Base-by-base conservation (phyloP, 2,113 vertebrate species). In the Sebastes fasciatus region DNA sequence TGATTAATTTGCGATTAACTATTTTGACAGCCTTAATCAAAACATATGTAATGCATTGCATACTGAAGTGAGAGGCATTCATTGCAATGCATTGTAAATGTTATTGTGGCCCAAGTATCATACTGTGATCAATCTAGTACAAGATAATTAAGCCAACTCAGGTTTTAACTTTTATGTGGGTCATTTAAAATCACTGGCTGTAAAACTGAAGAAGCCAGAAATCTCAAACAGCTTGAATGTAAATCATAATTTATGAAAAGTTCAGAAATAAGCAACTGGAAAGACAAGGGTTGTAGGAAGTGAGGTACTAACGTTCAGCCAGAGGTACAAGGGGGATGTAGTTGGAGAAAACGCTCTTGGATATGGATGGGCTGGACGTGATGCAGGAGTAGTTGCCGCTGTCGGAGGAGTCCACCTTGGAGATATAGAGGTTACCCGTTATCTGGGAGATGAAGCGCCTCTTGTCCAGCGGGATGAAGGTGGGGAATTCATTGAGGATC, bases 331-430 rank as follows among this genome's bases (percentile, higher is more conserved):
- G 97, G 2, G 98, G 96, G 76, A 99, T 99, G 91, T 97, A 98
- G 95, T 97, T 99, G 95, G 98, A 99, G 95, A 99, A 99, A 12
- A 99, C 98, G 10, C 98, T 99, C 94, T 99, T 99, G 34, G 98
- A 96, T 81, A 99, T 98, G 9, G 98, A 98, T 26, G 95, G 95
- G 85, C 98, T 99, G 83, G 97, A 97, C 3, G 97, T 96, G 52
- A 99, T 98, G 90, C 98, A 99, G 1, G 98, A 99, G 79, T 99
- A 99, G 95, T 99, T 99, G 86, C 98, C 98, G 34, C 93, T 97
- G 92, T 99, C 98, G 0, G 95, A 95, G 16, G 96, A 91, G 74
- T 97, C 97, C 19, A 99, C 98, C 80, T 98, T 98, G 46, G 98
- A 97, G 85, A 99, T 99, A 89, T 99, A 99, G 68, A 99, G 97